Evolutionary conservation across 2,113 vertebrate species (phyloP).

Genomic region (Clupea harengus): DNA sequence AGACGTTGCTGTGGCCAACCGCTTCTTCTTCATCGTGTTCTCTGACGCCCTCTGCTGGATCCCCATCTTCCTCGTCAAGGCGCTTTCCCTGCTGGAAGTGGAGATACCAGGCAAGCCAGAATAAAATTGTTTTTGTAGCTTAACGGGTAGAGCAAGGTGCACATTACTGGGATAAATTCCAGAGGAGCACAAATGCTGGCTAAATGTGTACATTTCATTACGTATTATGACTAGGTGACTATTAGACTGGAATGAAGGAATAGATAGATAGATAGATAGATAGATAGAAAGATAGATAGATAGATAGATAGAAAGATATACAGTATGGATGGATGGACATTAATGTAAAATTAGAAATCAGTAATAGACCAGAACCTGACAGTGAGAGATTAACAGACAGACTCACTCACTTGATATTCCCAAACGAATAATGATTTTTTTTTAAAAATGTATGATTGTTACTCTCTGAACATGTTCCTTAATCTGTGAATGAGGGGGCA

Average conservation of each 20-base stretch:
- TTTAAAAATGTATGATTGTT: background rate
- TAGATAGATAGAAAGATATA: background rate
- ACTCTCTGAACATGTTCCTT: no score
- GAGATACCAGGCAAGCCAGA: constrained; percentile 71
- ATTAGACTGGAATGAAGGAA: background rate
- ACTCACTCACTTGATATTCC: background rate
- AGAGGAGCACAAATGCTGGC: background rate
- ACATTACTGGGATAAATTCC: background rate
- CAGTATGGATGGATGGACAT: background rate
- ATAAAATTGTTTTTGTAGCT: background rate
- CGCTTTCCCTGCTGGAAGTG: constrained; percentile 71
- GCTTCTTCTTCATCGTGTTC: constrained; percentile 82
- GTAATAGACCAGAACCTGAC: background rate
- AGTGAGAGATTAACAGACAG: background rate
- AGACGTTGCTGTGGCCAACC: constrained; percentile 71
- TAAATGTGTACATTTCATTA: background rate
- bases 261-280: background rate
- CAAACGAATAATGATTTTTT: background rate
- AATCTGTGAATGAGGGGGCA: no score
- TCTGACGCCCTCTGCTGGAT: constrained; percentile 93
- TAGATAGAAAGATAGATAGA: background rate
- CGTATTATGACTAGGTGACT: background rate
- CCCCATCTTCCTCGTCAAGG: constrained; percentile 76
- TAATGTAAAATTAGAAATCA: background rate
- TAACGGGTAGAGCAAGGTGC: background rate